Evolutionary conservation across 37 sponge, comb jelly and placozoan species (phyloP), one percentile per base, ranked within the genome.

Genomic region (Bolinopsis microptera): DNA sequence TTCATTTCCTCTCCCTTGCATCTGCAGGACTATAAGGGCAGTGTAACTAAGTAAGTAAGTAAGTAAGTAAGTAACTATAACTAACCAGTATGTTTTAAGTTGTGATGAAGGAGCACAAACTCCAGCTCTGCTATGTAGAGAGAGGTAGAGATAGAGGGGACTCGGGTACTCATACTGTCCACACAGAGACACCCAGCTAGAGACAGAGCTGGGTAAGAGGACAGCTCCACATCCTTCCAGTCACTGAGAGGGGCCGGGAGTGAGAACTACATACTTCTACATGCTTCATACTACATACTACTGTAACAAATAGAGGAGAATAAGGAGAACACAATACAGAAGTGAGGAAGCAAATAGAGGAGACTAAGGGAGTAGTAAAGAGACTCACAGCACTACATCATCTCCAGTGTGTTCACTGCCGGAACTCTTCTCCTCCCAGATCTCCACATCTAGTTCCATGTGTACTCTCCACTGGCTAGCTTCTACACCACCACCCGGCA

Each of bases 381-480:
- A 48, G 61, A 48, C 61, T 48, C 13, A 48, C 61, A 48, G 13
- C 9, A 48, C 61, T 18, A 48, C 61, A 48, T n/a, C n/a, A 67
- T 72, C 3, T n/a, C 18, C 75, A 21, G 26, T 72, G 5, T 72
- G 31, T 24, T 72, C 75, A 72, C 75, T 72, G n/a, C 31, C 75
- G 5, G 61, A 48, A 48, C 61, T 48, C 61, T 48, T 48, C 80
- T 77, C 80, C 27, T 77, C 80, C 33, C 27, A 77, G 1, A 77
- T 77, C 37, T 41, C 90, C 30, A 41, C 26, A 40, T 41, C 90
- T 3, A 86, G 28, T 48, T 86, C 90, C 61, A 86, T 86, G 30
- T 86, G 38, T 1, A 86, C 90, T 41, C 90, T 86, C 90, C 90
- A 86, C 90, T 86, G 90, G 24, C 39, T 39, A 0, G 90, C 90